Conservation (phyloP, 2,888 invertebrate genomes). For the Rapana venosa region DNA sequence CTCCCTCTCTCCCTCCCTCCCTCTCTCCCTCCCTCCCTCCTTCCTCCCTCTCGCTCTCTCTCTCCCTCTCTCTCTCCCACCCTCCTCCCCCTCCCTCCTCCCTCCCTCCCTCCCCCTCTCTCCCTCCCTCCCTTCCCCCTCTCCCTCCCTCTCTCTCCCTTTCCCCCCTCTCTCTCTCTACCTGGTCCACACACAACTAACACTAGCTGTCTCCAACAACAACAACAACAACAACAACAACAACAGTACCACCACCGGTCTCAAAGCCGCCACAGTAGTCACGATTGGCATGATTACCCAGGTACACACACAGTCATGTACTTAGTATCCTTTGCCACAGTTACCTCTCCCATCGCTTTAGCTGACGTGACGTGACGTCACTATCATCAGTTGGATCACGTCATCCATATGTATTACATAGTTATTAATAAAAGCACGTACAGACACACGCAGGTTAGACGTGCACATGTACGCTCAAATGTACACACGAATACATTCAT, state of each 20-base stretch:
- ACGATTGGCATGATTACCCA: background rate
- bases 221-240: background rate
- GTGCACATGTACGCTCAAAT: background rate
- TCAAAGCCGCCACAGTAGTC: background rate
- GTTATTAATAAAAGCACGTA: too few species aligned
- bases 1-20: background rate
- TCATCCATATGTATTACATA: too few species aligned
- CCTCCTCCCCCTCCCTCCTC: too few species aligned
- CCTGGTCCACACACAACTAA: too few species aligned
- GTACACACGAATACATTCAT: background rate
- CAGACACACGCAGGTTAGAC: background rate
- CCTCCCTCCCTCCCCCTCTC: too few species aligned
- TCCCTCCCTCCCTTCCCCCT: too few species aligned
- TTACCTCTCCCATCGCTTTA: too few species aligned
- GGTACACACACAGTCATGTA: too few species aligned
- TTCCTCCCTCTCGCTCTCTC: background rate
- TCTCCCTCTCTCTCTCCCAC: background rate
- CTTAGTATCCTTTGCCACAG: too few species aligned
- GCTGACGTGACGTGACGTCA: background rate
- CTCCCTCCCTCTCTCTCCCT: too few species aligned
- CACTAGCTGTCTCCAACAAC: background rate
- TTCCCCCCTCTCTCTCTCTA: too few species aligned
- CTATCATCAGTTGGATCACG: too few species aligned
- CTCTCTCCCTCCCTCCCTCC: slow-evolving; percentile 3
- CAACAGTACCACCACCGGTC: background rate